Base-by-base conservation (phyloP, 2,113 vertebrate species). In the Dicerorhinus sumatrensis region DNA sequence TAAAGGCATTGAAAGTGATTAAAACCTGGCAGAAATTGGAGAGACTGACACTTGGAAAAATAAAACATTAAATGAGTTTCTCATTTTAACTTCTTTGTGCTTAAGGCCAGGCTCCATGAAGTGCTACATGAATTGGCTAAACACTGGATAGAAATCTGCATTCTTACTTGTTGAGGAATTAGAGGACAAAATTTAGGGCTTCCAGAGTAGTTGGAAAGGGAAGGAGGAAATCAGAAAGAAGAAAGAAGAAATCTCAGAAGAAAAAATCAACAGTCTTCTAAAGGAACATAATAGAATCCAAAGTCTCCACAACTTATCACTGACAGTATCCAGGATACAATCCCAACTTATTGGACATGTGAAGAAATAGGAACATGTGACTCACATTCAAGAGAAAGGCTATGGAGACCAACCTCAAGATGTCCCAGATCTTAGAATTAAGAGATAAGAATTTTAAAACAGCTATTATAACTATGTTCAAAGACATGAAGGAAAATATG, bases 371-470 rank as follows among this genome's bases (percentile, higher is more conserved):
- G 46, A 54, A 76, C 88, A 67, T 67, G 31, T 85, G 77, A 65
- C 27, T 29, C 72, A 39, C 62, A 48, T n/a, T 90, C 20, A 82
- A 94, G 46, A 89, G 77, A 39, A 92, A 67, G 42, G 27, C 25
- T 23, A n/a, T n/a, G 23, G 56, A 94, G 63, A 39, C 0, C 42
- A 88, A 31, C 14, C 56, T 62, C n/a, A 36, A 95, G 65, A 39
- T 67, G 82, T 70, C 6, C 14, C 17, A 63, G 51, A 33, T 54
- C 70, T 89, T 92, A 31, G 39, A 86, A 97, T 18, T 72, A 36
- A 95, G 62, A 95, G 31, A 54, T 6, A 54, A 81, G 56, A 39
- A 65, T 94, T 94, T 90, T 39, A 95, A 95, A 77, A 54, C 8
- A 91, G 14, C 77, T 27, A 2, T 23, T 73, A 2, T 39, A 95